Evolutionary conservation across 2,113 vertebrate species (phyloP).

Genomic region (Solenodon paradoxus): DNA sequence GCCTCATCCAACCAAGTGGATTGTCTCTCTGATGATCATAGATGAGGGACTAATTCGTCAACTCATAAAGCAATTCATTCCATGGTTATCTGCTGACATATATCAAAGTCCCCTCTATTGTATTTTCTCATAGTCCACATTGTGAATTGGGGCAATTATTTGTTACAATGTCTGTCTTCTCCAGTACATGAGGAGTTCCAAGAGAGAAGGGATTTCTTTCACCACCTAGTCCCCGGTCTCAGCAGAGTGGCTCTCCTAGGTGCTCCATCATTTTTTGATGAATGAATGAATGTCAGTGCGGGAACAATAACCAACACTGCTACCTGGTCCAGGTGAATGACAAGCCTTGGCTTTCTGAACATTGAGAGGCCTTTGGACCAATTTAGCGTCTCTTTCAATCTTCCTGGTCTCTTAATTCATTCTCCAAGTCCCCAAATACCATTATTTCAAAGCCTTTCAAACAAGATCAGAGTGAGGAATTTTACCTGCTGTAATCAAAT

Average conservation of each 20-base stretch:
- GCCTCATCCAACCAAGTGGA: not conserved
- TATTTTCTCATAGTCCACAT: not conserved
- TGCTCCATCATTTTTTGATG: not conserved
- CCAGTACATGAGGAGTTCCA: not conserved
- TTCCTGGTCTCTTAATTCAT: not conserved
- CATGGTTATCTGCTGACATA: not conserved
- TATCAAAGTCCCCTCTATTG: not conserved
- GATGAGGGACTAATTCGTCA: not conserved
- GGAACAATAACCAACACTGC: not conserved
- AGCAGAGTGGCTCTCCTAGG: not conserved
- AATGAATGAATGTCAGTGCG: not conserved
- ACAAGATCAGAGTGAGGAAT: not conserved
- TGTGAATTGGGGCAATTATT: not conserved
- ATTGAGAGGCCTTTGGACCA: not conserved
- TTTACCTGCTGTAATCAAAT: slow-evolving; percentile 48
- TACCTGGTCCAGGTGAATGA: not conserved
- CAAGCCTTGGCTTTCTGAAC: not conserved
- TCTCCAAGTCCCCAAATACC: not conserved
- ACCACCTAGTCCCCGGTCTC: not conserved
- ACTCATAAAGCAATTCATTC: not conserved
- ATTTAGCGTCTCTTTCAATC: not conserved
- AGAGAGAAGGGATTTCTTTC: not conserved
- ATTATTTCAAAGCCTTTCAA: slow-evolving; percentile 22
- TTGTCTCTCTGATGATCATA: not conserved
- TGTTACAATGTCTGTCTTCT: not conserved